Conservation (phyloP, 2,113 vertebrate species). For the Lophochroa leadbeateri region DNA sequence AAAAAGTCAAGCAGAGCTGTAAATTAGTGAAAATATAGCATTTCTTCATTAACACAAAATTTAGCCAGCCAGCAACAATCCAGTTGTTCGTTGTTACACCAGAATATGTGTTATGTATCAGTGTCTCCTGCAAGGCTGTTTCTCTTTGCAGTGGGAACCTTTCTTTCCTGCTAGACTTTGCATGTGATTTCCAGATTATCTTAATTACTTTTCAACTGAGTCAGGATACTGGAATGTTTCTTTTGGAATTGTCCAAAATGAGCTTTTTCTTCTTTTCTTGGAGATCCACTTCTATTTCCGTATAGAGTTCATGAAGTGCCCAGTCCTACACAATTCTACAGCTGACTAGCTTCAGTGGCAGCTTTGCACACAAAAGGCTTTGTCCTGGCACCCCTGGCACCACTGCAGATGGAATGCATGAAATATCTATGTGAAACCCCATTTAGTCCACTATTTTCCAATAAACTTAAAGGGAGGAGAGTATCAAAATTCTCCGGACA, state of each 20-base stretch:
- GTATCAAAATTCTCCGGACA: not conserved
- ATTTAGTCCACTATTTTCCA: not conserved
- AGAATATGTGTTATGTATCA: not conserved
- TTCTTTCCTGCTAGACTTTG: not conserved
- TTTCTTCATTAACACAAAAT: not conserved
- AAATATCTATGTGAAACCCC: not conserved
- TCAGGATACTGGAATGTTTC: conserved; percentile 54
- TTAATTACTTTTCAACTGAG: conserved; percentile 34
- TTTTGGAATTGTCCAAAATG: conserved; percentile 9
- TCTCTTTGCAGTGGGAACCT: not conserved
- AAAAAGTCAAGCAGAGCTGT: not conserved
- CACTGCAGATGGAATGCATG: not conserved
- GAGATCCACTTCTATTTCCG: not conserved
- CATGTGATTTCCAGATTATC: conserved; percentile 36
- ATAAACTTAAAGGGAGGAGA: not conserved
- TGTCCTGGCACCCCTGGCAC: not conserved
- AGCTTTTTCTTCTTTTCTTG: conserved; percentile 11
- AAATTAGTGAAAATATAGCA: not conserved
- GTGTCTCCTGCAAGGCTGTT: not conserved
- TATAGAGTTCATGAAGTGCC: not conserved
- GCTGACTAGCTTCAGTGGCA: not conserved
- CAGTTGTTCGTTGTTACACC: not conserved
- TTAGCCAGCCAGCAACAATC: not conserved
- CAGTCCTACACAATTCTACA: not conserved
- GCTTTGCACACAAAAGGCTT: not conserved